A percentile compares a stretch with the other conserved stretches of the same genome.
These are phyloP conservation scores for Drosophila neocordata DNA, from an alignment of 1,140 invertebrate species.

Conservation along the genomic window DNA sequence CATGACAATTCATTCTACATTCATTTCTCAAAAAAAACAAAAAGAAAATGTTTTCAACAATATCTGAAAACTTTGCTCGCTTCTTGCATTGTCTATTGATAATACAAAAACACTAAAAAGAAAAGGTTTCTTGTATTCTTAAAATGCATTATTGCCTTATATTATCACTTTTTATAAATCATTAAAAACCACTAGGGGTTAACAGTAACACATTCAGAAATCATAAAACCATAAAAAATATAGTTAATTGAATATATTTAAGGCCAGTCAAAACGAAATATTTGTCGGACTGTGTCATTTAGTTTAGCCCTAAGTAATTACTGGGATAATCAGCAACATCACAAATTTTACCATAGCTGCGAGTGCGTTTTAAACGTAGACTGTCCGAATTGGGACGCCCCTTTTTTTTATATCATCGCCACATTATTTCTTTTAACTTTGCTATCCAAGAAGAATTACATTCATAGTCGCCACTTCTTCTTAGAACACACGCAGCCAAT, in stretches of 20 bases:
- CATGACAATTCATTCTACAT: background rate
- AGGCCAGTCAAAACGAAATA: background rate
- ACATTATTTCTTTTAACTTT: constrained; percentile 18
- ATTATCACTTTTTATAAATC: background rate
- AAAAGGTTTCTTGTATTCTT: background rate
- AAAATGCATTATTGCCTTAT: background rate
- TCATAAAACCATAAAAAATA: background rate
- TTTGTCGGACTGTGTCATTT: background rate
- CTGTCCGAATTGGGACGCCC: constrained; percentile 11
- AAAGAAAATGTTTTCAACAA: background rate
- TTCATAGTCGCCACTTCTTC: constrained; percentile 39
- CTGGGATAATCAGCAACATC: background rate
- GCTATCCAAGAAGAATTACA: background rate
- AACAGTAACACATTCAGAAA: background rate
- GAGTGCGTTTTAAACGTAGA: background rate
- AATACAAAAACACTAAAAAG: background rate
- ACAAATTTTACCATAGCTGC: background rate
- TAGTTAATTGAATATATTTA: constrained; percentile 3
- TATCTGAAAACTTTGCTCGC: background rate
- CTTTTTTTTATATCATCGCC: constrained; percentile 46
- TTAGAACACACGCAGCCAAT: constrained; percentile 49
- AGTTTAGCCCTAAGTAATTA: background rate
- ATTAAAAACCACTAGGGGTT: no score
- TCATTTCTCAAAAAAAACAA: background rate
- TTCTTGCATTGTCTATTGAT: background rate